A percentile compares a stretch with the other conserved stretches of the same genome.
Conservation (phyloP, 2,113 vertebrate genomes). For the Suncus etruscus region DNA sequence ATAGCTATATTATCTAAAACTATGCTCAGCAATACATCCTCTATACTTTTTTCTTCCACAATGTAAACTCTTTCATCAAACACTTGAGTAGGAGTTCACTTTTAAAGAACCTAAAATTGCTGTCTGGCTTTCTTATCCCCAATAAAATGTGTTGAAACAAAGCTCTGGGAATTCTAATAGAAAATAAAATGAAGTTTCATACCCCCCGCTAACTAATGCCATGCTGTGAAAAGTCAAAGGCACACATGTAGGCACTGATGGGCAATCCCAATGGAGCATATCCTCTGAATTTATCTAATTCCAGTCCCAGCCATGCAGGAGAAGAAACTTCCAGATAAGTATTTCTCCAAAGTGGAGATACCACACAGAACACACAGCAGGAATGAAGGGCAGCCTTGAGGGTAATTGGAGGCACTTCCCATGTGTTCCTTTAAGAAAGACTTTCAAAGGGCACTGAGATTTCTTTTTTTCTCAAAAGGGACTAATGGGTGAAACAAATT, state of each 20-base stretch:
- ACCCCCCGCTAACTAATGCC: not conserved
- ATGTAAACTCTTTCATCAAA: constrained; percentile 13
- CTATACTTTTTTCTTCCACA: not conserved
- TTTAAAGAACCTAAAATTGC: not conserved
- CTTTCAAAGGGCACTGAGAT: too few species aligned
- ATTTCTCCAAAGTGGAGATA: too few species aligned
- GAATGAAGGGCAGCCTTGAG: too few species aligned
- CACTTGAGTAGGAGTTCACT: not conserved
- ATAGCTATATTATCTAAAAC: not conserved
- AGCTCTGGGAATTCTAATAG: not conserved
- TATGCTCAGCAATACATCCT: not conserved
- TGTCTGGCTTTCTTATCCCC: constrained; percentile 13
- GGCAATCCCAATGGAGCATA: too few species aligned
- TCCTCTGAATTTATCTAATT: not conserved
- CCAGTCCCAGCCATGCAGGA: not conserved
- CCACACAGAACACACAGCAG: too few species aligned
- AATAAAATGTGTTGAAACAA: constrained; percentile 18
- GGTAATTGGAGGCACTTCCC: too few species aligned
- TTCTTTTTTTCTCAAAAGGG: too few species aligned
- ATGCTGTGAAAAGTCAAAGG: not conserved
- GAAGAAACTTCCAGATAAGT: not conserved
- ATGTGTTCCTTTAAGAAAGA: too few species aligned
- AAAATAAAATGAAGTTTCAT: not conserved
- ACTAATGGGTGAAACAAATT: too few species aligned
- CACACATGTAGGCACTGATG: not conserved